Evolutionary conservation across 2,113 vertebrate species (phyloP), one percentile per base, ranked within the genome.

Genomic region (Tupaia tana): DNA sequence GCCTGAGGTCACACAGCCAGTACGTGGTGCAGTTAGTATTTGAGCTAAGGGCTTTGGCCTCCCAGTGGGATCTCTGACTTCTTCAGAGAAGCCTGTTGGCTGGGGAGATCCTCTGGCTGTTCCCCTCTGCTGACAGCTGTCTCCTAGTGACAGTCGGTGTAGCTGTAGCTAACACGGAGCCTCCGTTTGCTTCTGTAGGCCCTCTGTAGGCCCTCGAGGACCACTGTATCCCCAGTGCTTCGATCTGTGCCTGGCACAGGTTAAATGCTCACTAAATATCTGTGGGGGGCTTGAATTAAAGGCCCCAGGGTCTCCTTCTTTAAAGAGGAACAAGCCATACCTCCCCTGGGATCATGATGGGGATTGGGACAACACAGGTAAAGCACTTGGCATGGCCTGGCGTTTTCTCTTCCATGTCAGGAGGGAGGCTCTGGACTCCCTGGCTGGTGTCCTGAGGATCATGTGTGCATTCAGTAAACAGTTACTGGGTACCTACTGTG

Each of bases 331-430:
- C 73, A 54, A 25, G 7, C 31, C 59, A 54, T 14, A 22, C 24
- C 69, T 69, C 43, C 29, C 31, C 81, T 54, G 9, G 34, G 59
- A 18, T 75, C 27, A 15, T n/a, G 4, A 3, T 0, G 19, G 66
- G 70, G 56, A 64, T 6, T 1, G 7, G 0, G 90, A 59, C 56
- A 54, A 56, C 0, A 5, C 14, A 13, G 7, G 34, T n/a, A 61
- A 27, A 78, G 18, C 7, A 16, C 14, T 70, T 52, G 56, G 54
- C 34, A 18, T 0, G 9, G 9, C 18, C 20, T 18, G 2, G 24
- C 24, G 9, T 1, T 18, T 6, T 52, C 79, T 27, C 81, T 63
- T 61, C 52, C 24, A 29, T 0, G 18, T 29, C 79, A 86, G 31
- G 63, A 77, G 74, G 43, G 20, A 63, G 52, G 29, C 69, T 89